Evolutionary conservation across 2,113 vertebrate species (phyloP).

Genomic region (Gambusia affinis): DNA sequence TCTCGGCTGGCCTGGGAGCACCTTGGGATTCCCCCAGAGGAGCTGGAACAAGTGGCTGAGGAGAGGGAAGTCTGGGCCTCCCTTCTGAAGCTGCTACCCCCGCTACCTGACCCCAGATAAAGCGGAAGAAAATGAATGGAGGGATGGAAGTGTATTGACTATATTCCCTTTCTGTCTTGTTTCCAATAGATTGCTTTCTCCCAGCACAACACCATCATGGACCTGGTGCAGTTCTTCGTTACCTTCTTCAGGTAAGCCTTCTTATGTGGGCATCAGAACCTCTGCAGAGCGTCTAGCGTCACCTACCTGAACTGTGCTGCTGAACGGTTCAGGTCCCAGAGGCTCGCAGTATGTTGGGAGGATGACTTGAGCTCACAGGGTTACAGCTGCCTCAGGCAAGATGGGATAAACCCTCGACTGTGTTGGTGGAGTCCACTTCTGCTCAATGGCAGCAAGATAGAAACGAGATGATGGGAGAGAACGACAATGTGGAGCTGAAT

Average conservation of each 20-base stretch:
- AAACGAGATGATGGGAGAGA: background rate
- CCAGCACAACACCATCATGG: constrained; percentile 95
- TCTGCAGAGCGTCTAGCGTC: accelerated
- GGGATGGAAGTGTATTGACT: background rate
- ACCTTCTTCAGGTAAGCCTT: constrained; percentile 89
- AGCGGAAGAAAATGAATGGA: too few relatives aligned
- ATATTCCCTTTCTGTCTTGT: constrained; percentile 9
- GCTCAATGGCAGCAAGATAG: background rate
- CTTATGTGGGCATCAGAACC: background rate
- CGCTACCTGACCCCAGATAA: too few relatives aligned
- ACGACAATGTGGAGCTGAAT: background rate
- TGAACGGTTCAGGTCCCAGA: constrained; percentile 6
- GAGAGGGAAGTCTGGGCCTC: too few relatives aligned
- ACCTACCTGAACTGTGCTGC: background rate
- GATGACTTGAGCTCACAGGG: constrained; percentile 5
- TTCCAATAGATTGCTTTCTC: constrained; percentile 89
- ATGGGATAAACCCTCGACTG: background rate
- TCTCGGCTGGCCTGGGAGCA: too few relatives aligned
- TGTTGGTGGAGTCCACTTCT: background rate
- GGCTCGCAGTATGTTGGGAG: constrained; percentile 11
- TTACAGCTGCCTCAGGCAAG: constrained; percentile 36
- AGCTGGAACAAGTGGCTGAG: too few relatives aligned
- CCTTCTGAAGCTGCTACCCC: too few relatives aligned
- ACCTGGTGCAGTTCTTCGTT: constrained; percentile 95
- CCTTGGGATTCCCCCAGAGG: too few relatives aligned